Evolutionary conservation across 2,888 invertebrate genomes (phyloP).

Genomic region (Scotopteryx bipunctaria): DNA sequence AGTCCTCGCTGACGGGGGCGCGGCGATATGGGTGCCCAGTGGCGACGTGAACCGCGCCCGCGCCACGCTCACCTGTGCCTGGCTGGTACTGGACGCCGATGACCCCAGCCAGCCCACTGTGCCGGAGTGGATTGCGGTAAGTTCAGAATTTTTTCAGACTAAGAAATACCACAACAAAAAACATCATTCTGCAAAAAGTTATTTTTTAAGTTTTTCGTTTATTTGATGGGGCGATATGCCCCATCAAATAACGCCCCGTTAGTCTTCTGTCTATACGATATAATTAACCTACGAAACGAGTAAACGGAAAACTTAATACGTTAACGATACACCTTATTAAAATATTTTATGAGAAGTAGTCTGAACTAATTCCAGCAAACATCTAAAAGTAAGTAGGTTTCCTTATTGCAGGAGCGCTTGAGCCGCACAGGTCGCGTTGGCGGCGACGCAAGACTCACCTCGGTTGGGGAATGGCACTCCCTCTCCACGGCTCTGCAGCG

Average conservation of each 20-base stretch:
- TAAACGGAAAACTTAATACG: too few relatives aligned
- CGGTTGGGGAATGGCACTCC: slow-evolving; percentile 86
- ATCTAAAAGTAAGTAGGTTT: slow-evolving; percentile 16
- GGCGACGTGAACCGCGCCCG: slow-evolving; percentile 95
- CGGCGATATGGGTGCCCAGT: slow-evolving; percentile 95
- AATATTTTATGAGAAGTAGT: too few relatives aligned
- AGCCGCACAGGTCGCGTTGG: slow-evolving; percentile 85
- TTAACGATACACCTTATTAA: too few relatives aligned
- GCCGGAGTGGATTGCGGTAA: slow-evolving; percentile 87
- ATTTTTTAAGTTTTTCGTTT: too few relatives aligned
- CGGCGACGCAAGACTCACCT: slow-evolving; percentile 88
- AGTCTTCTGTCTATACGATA: too few relatives aligned
- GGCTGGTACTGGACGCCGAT: slow-evolving; percentile 93
- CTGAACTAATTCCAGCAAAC: slow-evolving; percentile 5
- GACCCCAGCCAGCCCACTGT: slow-evolving; percentile 83
- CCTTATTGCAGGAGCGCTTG: slow-evolving; percentile 53
- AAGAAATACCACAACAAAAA: too few relatives aligned
- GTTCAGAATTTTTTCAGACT: too few relatives aligned
- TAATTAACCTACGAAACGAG: too few relatives aligned
- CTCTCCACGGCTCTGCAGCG: slow-evolving; percentile 82
- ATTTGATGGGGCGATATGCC: too few relatives aligned
- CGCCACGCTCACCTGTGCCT: slow-evolving; percentile 92
- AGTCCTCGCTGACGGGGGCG: slow-evolving; percentile 89
- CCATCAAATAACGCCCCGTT: too few relatives aligned
- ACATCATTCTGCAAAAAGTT: too few relatives aligned